Base-by-base conservation (phyloP, 1,140 invertebrate genomes). In the Drosophila lacertosa region DNA sequence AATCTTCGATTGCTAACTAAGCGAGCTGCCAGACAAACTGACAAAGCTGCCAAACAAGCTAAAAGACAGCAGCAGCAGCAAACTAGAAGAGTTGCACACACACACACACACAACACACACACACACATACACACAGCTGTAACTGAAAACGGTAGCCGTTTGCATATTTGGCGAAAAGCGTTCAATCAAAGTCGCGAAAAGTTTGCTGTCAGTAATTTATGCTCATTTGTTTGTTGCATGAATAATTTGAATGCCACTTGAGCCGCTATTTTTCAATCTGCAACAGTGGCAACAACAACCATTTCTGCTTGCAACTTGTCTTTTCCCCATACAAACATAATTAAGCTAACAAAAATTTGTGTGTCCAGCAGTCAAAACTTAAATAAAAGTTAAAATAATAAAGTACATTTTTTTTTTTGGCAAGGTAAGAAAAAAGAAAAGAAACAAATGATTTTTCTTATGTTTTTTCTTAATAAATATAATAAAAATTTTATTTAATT, bases 161-260 rank as follows among this genome's bases (percentile, higher is more conserved):
- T 48, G 59, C 59, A 64, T 66, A 66, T 71, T 71, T 65, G 54
- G 66, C 24, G 53, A 67, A 67, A 67, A 72, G 74, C 81, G 76
- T 86, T 86, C 81, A 86, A 86, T 86, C 81, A 86, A 86, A 88
- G 82, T 81, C 71, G 71, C 71, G 71, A 29, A 16, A 29, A 55
- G 44, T 70, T 59, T 77, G 65, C 75, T 84, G 62, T 82, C 79
- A 66, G 79, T 86, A 84, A 84, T 86, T 81, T 81, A 77, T 86
- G 81, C 81, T 84, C 81, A 84, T 84, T 84, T 84, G 81, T 84
- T 70, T 77, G 82, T 32, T 57, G 68, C 81, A 86, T 84, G 81
- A 86, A 86, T 88, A 84, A 84, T 84, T 84, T 84, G 82, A 84
- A 66, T 84, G 73, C 55, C 63, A 66, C 62, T 50, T 29, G 69